A percentile compares a stretch with the other conserved stretches of the same genome.
phyloP scores from a whole-genome alignment of 2,797 vertebrate species.

The Sparus aurata region DNA sequence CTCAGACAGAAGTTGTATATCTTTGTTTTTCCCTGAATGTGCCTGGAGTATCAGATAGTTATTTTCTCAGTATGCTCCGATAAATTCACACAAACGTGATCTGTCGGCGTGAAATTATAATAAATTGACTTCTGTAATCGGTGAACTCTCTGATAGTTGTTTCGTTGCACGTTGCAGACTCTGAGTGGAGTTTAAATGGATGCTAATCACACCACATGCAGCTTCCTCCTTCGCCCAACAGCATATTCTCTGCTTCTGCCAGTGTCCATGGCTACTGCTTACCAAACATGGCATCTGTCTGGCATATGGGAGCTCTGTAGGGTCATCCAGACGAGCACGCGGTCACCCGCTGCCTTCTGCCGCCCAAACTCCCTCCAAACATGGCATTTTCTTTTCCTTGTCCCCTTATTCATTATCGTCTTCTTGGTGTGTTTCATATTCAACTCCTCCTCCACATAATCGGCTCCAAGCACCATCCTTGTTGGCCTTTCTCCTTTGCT shows the following conservation, averaged over 20 bases:
- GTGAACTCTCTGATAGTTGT: conserved; percentile 19
- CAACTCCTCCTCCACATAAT: conserved; percentile 12
- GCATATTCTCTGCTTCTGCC: conserved; percentile 45
- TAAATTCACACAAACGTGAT: conserved; percentile 8
- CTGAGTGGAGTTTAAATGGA: conserved; percentile 22
- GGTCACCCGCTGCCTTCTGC: conserved; percentile 68
- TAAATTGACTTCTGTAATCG: conserved; percentile 32
- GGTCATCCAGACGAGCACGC: conserved; percentile 73
- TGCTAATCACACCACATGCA: conserved; percentile 16
- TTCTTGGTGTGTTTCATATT: not conserved
- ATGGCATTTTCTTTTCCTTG: not conserved
- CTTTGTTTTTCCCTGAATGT: not conserved
- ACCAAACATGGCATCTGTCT: conserved; percentile 74
- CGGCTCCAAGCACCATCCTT: not conserved
- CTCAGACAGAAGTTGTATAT: conserved; percentile 11
- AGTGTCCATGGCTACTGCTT: conserved; percentile 57
- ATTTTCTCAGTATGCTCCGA: not conserved
- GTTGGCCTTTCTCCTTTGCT: conserved; percentile 8
- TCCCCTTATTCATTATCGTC: conserved; percentile 9
- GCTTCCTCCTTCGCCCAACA: conserved; percentile 27
- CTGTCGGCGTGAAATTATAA: conserved; percentile 5
- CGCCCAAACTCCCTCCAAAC: conserved; percentile 32
- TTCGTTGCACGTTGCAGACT: conserved; percentile 7
- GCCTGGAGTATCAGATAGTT: not conserved
- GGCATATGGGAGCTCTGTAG: conserved; percentile 79